Evolutionary conservation across 2,888 invertebrate species (phyloP).

Genomic region (Eueremaeus valkanovi): DNA sequence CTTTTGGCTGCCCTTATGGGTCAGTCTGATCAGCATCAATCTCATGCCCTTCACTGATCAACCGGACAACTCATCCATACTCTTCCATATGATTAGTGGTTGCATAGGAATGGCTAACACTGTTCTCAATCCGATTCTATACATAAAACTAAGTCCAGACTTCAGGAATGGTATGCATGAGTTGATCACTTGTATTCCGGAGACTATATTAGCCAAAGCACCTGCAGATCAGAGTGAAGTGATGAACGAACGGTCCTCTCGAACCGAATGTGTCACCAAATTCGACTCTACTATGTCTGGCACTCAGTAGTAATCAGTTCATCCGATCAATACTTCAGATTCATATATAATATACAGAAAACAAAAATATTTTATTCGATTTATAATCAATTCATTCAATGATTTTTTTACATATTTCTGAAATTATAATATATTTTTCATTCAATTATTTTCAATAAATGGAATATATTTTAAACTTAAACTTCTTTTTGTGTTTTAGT

Average conservation of each 20-base stretch:
- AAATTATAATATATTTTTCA: too few species aligned
- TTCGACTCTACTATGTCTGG: slow-evolving; percentile 9
- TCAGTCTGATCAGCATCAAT: slow-evolving; percentile 39
- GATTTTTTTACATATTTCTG: too few species aligned
- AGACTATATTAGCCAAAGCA: slow-evolving; percentile 9
- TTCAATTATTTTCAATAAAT: too few species aligned
- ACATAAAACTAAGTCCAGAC: slow-evolving; percentile 36
- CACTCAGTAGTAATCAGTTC: too few species aligned
- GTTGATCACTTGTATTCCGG: slow-evolving; percentile 24
- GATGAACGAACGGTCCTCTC: neutral
- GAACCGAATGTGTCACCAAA: slow-evolving; percentile 20
- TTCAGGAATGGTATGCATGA: slow-evolving; percentile 36
- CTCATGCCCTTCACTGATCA: slow-evolving; percentile 34
- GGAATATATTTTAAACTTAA: too few species aligned
- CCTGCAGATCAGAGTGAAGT: neutral
- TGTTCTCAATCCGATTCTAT: slow-evolving; percentile 37
- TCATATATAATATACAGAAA: too few species aligned
- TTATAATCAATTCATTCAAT: too few species aligned
- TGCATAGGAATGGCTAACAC: slow-evolving; percentile 40
- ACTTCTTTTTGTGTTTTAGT: too few species aligned
- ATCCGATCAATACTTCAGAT: too few species aligned
- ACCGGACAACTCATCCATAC: slow-evolving; percentile 39
- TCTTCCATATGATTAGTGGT: slow-evolving; percentile 41
- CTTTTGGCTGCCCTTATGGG: slow-evolving; percentile 40
- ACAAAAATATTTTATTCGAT: too few species aligned